A percentile compares a stretch with the other conserved stretches of the same genome.
phyloP scores from a whole-genome alignment of 2,113 vertebrate species.

The Phalacrocorax pelagicus region DNA sequence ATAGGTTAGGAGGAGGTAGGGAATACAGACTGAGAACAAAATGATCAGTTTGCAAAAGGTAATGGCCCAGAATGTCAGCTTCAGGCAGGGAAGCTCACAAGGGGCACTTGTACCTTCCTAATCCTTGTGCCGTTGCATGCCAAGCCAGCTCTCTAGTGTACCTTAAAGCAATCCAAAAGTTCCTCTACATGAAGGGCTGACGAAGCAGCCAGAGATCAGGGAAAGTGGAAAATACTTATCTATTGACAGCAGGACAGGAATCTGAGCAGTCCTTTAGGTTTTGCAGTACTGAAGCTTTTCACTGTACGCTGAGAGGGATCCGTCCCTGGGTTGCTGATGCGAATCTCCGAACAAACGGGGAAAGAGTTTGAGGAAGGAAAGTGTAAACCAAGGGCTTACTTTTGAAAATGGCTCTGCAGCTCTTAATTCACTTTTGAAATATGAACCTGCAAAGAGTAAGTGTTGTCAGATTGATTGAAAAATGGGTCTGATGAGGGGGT shows the following conservation, averaged over 20 bases:
- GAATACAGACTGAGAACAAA: background rate
- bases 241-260: background rate
- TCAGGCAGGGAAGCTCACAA: background rate
- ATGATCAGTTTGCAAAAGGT: background rate
- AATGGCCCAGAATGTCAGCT: background rate
- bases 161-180: background rate
- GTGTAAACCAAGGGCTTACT: background rate
- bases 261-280: background rate
- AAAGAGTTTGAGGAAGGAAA: background rate
- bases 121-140: background rate
- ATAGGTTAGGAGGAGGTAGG: background rate
- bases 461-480: background rate
- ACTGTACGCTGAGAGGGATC: background rate
- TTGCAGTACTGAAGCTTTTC: background rate
- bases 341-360: background rate
- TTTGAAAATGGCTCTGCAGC: background rate
- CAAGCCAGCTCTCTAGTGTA: background rate
- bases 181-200: background rate
- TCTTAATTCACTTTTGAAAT: background rate
- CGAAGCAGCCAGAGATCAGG: background rate
- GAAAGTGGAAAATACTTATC: background rate
- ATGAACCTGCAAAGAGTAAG: background rate
- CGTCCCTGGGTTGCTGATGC: background rate
- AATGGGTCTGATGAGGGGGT: rapidly evolving
- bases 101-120: background rate